These are phyloP conservation scores for Erythrocercus mccallii DNA, from an alignment of 2,113 vertebrate species.

Conservation along the genomic window DNA sequence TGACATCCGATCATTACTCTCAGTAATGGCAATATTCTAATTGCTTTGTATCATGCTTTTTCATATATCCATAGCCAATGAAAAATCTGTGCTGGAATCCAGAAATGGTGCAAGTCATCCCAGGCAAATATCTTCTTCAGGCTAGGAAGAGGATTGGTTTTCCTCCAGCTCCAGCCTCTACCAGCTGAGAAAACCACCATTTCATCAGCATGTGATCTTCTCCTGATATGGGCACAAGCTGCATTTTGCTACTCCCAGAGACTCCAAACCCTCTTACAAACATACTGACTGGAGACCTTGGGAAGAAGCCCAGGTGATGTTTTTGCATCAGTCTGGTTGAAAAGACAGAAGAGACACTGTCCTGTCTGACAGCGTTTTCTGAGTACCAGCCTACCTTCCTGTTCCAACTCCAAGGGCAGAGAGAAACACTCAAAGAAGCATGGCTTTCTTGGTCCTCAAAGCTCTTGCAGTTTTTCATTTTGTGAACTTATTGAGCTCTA, in stretches of 20 bases:
- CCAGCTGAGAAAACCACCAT: not conserved
- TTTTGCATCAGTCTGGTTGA: not conserved
- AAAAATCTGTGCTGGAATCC: not conserved
- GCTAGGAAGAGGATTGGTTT: not conserved
- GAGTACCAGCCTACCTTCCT: not conserved
- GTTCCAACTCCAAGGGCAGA: not conserved
- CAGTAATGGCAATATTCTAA: not conserved
- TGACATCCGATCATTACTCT: not conserved
- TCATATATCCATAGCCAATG: rapidly evolving
- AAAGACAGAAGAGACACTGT: not conserved
- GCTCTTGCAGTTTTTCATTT: not conserved
- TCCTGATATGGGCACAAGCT: rapidly evolving
- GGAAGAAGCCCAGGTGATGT: not conserved
- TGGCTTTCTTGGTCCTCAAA: not conserved
- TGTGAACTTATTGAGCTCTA: not conserved
- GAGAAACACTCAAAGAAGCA: not conserved
- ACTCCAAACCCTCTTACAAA: not conserved
- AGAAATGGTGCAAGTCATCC: not conserved
- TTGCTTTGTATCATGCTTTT: not conserved
- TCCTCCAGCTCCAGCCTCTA: not conserved
- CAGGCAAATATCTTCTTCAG: not conserved
- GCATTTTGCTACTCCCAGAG: rapidly evolving
- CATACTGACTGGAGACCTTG: not conserved
- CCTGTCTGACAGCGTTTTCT: not conserved
- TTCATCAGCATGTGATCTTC: not conserved